A percentile compares a stretch with the other conserved stretches of the same genome.
Evolutionary conservation across 2,888 invertebrate species (phyloP).

Genomic region (Noctuana brunneofusca): DNA sequence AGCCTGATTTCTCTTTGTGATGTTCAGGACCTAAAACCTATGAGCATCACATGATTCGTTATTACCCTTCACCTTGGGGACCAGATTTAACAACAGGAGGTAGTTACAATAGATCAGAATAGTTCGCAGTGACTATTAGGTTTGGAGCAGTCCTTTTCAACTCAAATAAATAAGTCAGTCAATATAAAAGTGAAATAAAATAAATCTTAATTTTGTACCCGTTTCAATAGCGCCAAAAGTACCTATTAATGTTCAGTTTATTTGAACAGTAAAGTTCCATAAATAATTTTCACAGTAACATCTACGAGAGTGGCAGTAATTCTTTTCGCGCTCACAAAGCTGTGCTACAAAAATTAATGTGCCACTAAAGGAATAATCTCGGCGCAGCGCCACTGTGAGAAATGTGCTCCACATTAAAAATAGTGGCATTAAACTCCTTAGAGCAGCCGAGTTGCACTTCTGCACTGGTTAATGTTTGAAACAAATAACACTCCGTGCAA

Average conservation of each 20-base stretch:
- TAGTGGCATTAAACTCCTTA: slow-evolving; percentile 23
- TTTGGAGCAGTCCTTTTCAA: no score
- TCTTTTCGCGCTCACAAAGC: slow-evolving; percentile 14
- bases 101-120: no score
- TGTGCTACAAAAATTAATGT: slow-evolving; percentile 26
- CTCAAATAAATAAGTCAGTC: no score
- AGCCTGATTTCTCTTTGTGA: no score
- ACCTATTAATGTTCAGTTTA: neutral
- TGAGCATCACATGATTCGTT: no score
- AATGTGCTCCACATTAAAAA: slow-evolving; percentile 24
- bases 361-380: slow-evolving; percentile 29
- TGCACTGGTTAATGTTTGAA: slow-evolving; percentile 29
- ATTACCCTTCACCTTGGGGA: no score
- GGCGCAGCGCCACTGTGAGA: slow-evolving; percentile 13
- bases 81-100: no score
- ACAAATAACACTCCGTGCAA: slow-evolving; percentile 34
- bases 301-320: slow-evolving; percentile 16
- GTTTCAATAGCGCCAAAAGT: neutral
- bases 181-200: no score
- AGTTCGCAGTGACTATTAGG: no score
- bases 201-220: neutral
- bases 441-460: slow-evolving; percentile 25
- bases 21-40: no score
- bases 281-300: slow-evolving; percentile 19
- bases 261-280: slow-evolving; percentile 7